phyloP scores from a whole-genome alignment of 2,797 vertebrate genomes.

The Gallirallus australis region DNA sequence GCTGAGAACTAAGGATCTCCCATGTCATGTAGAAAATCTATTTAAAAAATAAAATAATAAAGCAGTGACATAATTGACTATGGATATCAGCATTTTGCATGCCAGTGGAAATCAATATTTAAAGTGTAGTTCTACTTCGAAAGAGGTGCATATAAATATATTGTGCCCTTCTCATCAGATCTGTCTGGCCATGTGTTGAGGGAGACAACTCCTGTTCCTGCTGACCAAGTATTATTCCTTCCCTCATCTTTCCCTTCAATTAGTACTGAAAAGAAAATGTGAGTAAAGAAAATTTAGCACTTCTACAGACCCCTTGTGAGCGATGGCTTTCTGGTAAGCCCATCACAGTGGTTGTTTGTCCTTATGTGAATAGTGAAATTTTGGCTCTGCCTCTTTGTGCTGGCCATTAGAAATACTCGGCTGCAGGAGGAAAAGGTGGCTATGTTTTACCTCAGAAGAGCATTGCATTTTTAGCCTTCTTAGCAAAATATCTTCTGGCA shows the following conservation, averaged over 20 bases:
- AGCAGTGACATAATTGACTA: conserved; percentile 6
- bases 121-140: conserved; percentile 34
- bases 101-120: conserved; percentile 61
- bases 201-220: conserved; percentile 26
- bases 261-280: not conserved
- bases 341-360: not conserved
- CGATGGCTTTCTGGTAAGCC: not conserved
- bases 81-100: conserved; percentile 53
- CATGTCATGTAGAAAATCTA: conserved; percentile 51
- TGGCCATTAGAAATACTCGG: not conserved
- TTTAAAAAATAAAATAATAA: conserved; percentile 69
- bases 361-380: not conserved
- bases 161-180: conserved; percentile 13
- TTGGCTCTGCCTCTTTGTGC: not conserved
- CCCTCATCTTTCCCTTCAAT: not conserved
- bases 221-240: conserved; percentile 40
- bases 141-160: conserved; percentile 29
- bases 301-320: not conserved
- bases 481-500: not conserved
- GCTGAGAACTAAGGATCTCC: conserved; percentile 45
- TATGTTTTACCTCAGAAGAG: not conserved
- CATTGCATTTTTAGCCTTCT: not conserved
- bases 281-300: not conserved
- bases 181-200: not conserved
- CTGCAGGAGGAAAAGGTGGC: not conserved